Conservation (phyloP, 2,113 vertebrate species). For the Hirundichthys speculiger region DNA sequence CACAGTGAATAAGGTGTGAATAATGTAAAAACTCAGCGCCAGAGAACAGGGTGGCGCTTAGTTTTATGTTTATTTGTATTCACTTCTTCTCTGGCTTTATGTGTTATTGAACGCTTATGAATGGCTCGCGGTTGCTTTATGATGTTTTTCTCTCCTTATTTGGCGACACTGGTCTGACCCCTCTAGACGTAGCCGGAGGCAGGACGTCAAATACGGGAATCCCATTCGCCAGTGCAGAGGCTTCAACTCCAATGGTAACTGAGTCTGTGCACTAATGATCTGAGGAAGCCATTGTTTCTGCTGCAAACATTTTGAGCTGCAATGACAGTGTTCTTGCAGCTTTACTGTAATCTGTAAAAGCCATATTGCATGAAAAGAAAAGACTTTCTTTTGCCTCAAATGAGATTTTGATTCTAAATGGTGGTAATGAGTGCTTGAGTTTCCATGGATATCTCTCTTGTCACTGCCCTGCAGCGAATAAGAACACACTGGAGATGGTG, state of each 20-base stretch:
- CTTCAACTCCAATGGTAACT: slow-evolving; percentile 84
- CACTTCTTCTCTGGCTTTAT: not conserved
- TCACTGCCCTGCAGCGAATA: slow-evolving; percentile 85
- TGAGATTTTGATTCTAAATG: slow-evolving; percentile 30
- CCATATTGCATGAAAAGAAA: not conserved
- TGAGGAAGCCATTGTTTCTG: not conserved
- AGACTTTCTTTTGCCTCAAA: slow-evolving; percentile 20
- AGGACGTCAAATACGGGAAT: slow-evolving; percentile 87
- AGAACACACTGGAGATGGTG: slow-evolving; percentile 89
- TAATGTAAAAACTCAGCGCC: too few relatives aligned
- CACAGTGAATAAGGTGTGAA: too few relatives aligned
- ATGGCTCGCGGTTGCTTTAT: slow-evolving; percentile 75
- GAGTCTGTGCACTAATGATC: slow-evolving; percentile 3
- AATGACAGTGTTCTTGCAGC: too few relatives aligned
- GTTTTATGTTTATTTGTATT: too few relatives aligned
- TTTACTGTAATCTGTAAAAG: slow-evolving; percentile 8
- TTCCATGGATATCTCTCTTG: slow-evolving; percentile 48
- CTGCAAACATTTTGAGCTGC: not conserved
- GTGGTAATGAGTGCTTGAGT: slow-evolving; percentile 53
- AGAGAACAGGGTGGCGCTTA: too few relatives aligned
- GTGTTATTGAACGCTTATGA: slow-evolving; percentile 63
- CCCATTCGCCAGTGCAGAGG: slow-evolving; percentile 86
- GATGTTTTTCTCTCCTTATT: slow-evolving; percentile 71
- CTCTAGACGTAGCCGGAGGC: slow-evolving; percentile 85
- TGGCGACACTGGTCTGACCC: slow-evolving; percentile 76